A percentile compares a stretch with the other conserved stretches of the same genome.
Evolutionary conservation across 1,140 invertebrate species (phyloP).

Genomic region (Neodiprion pinetum): DNA sequence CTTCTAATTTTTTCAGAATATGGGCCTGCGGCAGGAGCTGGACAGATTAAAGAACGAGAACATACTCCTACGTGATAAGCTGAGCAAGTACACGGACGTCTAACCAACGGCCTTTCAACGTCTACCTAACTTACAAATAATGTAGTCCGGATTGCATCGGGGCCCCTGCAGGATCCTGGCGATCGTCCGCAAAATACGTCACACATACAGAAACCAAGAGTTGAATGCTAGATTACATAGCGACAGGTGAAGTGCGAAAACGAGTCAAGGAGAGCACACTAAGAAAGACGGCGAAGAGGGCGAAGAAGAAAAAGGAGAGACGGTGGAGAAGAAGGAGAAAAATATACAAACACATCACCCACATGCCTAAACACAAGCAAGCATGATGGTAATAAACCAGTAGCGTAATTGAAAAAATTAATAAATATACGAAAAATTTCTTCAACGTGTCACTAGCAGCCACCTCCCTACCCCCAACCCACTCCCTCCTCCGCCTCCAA

Average conservation of each 20-base stretch:
- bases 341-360: slow-evolving; percentile 32
- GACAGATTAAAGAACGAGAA: slow-evolving; percentile 92
- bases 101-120: slow-evolving; percentile 61
- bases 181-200: slow-evolving; percentile 6
- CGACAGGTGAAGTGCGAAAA: not conserved
- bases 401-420: slow-evolving; percentile 9
- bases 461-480: slow-evolving; percentile 18
- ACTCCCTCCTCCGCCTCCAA: not conserved
- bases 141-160: not conserved
- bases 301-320: not conserved
- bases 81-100: slow-evolving; percentile 85
- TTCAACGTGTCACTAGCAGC: not conserved
- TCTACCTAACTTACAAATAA: slow-evolving; percentile 10
- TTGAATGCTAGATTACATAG: slow-evolving; percentile 11
- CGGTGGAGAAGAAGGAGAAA: slow-evolving; percentile 20
- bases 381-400: not conserved
- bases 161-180: not conserved
- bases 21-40: slow-evolving; percentile 84
- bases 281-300: slow-evolving; percentile 25
- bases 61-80: slow-evolving; percentile 82
- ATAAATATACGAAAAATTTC: slow-evolving; percentile 10
- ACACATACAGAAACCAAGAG: not conserved
- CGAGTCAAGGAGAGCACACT: slow-evolving; percentile 6
- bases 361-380: not conserved
- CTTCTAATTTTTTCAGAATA: slow-evolving; percentile 70